Percentiles rank a stretch among this genome's conserved stretches.
phyloP scores from a whole-genome alignment of 2,113 vertebrate species.

The Acanthisitta chloris region DNA sequence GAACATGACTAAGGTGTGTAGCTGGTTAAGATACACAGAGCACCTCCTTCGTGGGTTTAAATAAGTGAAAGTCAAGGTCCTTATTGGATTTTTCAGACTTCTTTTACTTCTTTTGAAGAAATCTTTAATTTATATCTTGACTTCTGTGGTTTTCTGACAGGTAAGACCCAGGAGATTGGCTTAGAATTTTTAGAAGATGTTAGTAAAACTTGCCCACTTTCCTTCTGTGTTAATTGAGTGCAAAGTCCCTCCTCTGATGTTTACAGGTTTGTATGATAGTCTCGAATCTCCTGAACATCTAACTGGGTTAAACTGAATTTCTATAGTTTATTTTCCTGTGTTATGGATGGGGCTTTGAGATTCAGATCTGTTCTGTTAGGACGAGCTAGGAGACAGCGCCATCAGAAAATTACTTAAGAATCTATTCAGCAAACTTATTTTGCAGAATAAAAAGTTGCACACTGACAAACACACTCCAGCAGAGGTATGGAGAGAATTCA shows the following conservation, averaged over 20 bases:
- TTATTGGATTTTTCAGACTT: not conserved
- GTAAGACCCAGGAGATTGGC: accelerated
- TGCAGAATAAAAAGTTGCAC: not conserved
- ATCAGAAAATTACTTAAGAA: not conserved
- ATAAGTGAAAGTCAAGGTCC: not conserved
- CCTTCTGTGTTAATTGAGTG: not conserved
- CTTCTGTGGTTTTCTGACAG: not conserved
- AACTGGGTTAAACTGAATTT: not conserved
- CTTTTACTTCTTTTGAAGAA: not conserved
- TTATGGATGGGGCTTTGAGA: not conserved
- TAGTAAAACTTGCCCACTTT: not conserved
- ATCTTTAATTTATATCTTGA: not conserved
- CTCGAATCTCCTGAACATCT: not conserved
- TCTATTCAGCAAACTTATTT: not conserved
- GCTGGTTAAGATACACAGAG: not conserved
- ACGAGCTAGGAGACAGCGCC: not conserved
- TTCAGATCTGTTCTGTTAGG: not conserved
- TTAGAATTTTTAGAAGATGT: not conserved
- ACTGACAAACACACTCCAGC: accelerated
- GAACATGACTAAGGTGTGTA: not conserved
- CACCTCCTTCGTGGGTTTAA: not conserved
- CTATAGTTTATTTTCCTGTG: not conserved
- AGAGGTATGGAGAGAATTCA: not conserved
- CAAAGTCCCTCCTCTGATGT: not conserved
- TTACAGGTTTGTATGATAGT: not conserved